Conservation (phyloP, 53 echinoderm and acorn worm genomes). For the Holothuria leucospilota region DNA sequence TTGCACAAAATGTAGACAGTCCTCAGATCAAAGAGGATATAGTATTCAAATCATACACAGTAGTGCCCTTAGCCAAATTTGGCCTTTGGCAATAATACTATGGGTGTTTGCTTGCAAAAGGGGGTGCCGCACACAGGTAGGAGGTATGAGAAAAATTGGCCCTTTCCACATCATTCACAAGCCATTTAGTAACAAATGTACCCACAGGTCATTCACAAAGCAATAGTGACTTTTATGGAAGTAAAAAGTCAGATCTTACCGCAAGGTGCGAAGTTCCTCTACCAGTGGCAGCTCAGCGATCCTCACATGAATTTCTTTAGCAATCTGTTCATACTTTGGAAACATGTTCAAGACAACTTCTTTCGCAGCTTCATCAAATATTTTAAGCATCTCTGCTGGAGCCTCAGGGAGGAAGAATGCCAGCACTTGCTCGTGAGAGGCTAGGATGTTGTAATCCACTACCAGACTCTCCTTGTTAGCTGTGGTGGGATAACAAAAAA, state of each 20-base stretch:
- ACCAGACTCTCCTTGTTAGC: constrained; percentile 97
- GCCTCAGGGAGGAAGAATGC: constrained; percentile 99
- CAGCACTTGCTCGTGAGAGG: constrained; percentile 92
- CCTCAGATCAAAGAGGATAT: no score
- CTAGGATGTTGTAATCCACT: constrained; percentile 97
- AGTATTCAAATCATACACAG: no score
- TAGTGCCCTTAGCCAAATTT: no score
- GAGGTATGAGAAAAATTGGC: no score
- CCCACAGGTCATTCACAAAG: no score
- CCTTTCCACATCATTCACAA: no score
- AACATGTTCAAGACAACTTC: constrained; percentile 96
- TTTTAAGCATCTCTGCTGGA: constrained; percentile 94
- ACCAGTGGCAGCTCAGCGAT: constrained; percentile 97
- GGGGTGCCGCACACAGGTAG: no score
- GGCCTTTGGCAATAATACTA: no score
- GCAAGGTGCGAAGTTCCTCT: constrained; percentile 91
- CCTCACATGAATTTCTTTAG: constrained; percentile 97
- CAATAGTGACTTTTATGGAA: no score
- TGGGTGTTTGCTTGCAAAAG: no score
- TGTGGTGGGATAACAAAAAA: constrained; percentile 10
- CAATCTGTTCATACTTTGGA: constrained; percentile 95
- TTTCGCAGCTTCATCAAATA: constrained; percentile 99
- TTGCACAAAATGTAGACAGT: no score
- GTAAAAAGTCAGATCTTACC: constrained; percentile 66
- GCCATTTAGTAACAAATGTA: no score